These are phyloP conservation scores for Drosophila prostipennis DNA, from an alignment of 2,888 invertebrate genomes.

Conservation along the genomic window DNA sequence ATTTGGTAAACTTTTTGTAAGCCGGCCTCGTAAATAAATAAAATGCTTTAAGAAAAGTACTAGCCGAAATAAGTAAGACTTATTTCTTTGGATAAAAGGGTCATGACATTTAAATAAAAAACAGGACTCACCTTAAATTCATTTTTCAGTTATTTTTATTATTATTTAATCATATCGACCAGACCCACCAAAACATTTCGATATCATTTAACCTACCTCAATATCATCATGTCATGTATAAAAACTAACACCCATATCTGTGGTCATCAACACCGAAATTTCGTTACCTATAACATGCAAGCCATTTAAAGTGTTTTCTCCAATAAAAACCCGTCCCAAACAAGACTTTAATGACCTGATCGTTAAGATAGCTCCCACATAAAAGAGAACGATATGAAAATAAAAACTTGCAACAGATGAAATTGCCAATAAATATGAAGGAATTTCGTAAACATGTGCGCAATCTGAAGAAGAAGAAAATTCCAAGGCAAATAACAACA, in stretches of 20 bases:
- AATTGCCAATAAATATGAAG: slow-evolving; percentile 67
- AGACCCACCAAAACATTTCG: neutral
- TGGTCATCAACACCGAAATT: slow-evolving; percentile 3
- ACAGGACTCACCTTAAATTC: neutral
- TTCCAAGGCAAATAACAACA: slow-evolving; percentile 23
- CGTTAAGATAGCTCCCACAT: slow-evolving; percentile 26
- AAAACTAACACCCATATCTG: slow-evolving; percentile 15
- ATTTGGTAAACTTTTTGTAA: neutral
- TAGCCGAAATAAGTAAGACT: neutral
- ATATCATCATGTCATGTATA: neutral
- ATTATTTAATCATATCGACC: neutral
- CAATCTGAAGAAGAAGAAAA: slow-evolving; percentile 9
- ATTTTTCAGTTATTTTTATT: too few relatives aligned
- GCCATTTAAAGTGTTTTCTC: slow-evolving; percentile 14
- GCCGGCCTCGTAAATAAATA: neutral
- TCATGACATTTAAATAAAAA: neutral
- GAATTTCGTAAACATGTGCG: slow-evolving; percentile 57
- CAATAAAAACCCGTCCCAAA: slow-evolving; percentile 14
- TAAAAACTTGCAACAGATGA: slow-evolving; percentile 57
- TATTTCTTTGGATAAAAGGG: too few relatives aligned
- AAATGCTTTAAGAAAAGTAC: neutral
- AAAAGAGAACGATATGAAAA: slow-evolving; percentile 20
- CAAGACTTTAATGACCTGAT: slow-evolving; percentile 18
- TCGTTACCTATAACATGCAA: slow-evolving; percentile 2
- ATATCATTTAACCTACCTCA: neutral